Percentiles rank a stretch among this genome's conserved stretches.
Evolutionary conservation across 1,140 invertebrate genomes (phyloP).

Genomic region (Ceratina australensis): DNA sequence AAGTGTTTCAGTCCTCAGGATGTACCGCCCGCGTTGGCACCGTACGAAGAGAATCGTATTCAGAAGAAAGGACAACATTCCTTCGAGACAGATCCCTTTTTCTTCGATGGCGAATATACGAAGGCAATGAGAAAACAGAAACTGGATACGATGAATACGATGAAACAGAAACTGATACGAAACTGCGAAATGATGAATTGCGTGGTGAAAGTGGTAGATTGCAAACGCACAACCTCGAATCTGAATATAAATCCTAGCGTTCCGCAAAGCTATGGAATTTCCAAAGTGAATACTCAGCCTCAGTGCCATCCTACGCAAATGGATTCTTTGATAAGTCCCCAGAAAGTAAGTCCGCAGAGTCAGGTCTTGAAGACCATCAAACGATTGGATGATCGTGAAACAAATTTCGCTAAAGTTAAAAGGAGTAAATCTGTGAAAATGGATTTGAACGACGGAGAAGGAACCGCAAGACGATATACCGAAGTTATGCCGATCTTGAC

Average conservation of each 20-base stretch:
- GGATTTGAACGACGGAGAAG: not conserved
- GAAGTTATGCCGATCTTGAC: constrained; percentile 2
- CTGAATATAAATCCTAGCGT: constrained; percentile 48
- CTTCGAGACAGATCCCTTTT: not conserved
- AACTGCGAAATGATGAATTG: constrained; percentile 66
- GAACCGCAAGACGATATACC: not conserved
- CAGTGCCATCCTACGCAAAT: not conserved
- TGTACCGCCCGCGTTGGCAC: not conserved
- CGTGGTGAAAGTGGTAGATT: constrained; percentile 68
- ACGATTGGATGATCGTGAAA: not conserved
- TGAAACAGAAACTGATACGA: too few species aligned
- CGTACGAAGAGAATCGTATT: constrained; percentile 25
- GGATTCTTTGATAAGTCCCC: not conserved
- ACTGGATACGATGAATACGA: constrained; percentile 3
- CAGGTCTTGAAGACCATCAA: not conserved
- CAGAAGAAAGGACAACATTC: too few species aligned
- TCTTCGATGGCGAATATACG: not conserved
- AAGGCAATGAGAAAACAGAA: constrained; percentile 39
- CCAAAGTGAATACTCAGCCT: constrained; percentile 44
- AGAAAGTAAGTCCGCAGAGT: not conserved
- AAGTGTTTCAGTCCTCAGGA: not conserved
- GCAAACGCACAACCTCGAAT: constrained; percentile 65
- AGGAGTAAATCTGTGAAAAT: not conserved
- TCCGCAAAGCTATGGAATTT: constrained; percentile 62
- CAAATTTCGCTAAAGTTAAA: not conserved